These are phyloP conservation scores for Eupsittula cactorum DNA, from an alignment of 2,113 vertebrate species.

Conservation along the genomic window DNA sequence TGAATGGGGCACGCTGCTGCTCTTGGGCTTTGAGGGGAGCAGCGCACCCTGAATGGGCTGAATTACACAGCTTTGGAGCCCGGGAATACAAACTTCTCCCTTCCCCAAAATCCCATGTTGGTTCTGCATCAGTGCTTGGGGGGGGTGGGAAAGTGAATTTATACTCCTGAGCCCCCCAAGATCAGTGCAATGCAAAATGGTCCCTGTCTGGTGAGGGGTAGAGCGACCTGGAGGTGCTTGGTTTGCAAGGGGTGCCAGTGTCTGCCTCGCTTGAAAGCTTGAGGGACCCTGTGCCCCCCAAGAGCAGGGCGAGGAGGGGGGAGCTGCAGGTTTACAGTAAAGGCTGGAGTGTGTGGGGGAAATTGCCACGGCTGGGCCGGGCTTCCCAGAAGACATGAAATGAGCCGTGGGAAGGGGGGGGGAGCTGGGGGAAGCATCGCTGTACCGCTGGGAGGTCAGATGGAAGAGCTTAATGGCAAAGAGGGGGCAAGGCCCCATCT, in stretches of 20 bases:
- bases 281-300: neutral
- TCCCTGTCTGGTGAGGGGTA: accelerated
- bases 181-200: neutral
- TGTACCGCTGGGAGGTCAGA: neutral
- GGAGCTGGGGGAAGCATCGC: neutral
- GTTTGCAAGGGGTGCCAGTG: neutral
- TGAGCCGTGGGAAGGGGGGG: neutral
- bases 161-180: neutral
- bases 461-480: neutral
- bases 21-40: neutral
- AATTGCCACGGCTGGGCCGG: neutral
- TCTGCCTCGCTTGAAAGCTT: accelerated
- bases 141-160: neutral
- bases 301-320: neutral
- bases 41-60: accelerated
- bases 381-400: constrained; percentile 52
- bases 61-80: neutral
- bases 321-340: neutral
- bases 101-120: neutral
- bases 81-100: neutral
- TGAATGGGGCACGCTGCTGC: neutral
- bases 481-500: neutral
- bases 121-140: neutral
- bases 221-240: neutral
- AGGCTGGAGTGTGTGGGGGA: neutral